A percentile compares a stretch with the other conserved stretches of the same genome.
Conservation (phyloP, 1,140 invertebrate genomes). For the Pseudomyrmex pallidus region DNA sequence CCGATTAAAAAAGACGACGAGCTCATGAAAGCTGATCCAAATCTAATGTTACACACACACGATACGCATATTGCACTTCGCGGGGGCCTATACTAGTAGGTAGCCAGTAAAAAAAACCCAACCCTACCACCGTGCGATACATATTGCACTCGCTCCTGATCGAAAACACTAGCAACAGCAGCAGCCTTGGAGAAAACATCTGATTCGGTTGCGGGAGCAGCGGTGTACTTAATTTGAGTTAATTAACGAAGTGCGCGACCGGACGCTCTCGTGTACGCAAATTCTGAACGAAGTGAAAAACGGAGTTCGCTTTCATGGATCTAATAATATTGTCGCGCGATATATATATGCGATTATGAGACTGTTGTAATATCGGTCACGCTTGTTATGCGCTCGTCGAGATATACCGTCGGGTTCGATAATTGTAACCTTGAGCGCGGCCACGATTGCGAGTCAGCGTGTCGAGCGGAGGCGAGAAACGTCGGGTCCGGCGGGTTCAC, state of each 20-base stretch:
- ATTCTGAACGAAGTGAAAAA: slow-evolving; percentile 39
- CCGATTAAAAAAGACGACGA: too few relatives aligned
- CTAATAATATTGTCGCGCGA: slow-evolving; percentile 40
- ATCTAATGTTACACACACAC: too few relatives aligned
- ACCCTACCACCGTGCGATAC: background rate
- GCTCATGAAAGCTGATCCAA: too few relatives aligned
- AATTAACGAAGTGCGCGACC: slow-evolving; percentile 61
- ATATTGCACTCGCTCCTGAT: slow-evolving; percentile 41
- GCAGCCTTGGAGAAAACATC: slow-evolving; percentile 76
- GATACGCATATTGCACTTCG: too few relatives aligned
- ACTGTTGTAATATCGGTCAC: slow-evolving; percentile 58
- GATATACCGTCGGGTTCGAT: slow-evolving; percentile 57
- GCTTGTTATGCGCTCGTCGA: slow-evolving; percentile 68
- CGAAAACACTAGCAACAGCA: slow-evolving; percentile 24
- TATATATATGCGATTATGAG: slow-evolving; percentile 50
- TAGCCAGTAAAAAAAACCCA: too few relatives aligned
- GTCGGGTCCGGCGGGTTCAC: too few relatives aligned
- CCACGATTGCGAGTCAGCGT: slow-evolving; percentile 55
- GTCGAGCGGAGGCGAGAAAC: slow-evolving; percentile 51
- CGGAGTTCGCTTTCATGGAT: slow-evolving; percentile 66
- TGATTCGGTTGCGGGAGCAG: slow-evolving; percentile 52
- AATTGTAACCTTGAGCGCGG: slow-evolving; percentile 72
- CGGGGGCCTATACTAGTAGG: too few relatives aligned
- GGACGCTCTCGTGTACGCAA: slow-evolving; percentile 30
- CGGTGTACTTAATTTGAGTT: slow-evolving; percentile 78